phyloP scores from a whole-genome alignment of 53 echinoderm and acorn worm genomes.

The Astropecten irregularis region DNA sequence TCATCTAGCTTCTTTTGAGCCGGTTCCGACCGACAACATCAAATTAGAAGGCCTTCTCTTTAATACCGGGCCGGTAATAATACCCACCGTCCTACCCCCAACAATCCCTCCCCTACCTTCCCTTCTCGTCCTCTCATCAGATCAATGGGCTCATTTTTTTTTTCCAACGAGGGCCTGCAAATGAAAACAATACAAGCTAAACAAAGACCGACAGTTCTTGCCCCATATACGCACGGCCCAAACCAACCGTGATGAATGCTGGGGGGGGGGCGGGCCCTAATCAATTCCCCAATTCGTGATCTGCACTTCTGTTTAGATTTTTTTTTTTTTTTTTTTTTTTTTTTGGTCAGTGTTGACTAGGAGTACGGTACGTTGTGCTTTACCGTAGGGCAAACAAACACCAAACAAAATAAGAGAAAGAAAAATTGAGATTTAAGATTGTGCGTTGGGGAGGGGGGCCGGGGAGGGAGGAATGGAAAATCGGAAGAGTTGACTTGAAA shows the following conservation, averaged over 20 bases:
- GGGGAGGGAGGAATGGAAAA: neutral
- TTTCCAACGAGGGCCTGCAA: no score
- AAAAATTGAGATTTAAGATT: no score
- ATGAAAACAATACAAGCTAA: conserved; percentile 8
- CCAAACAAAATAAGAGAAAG: neutral
- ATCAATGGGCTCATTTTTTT: neutral
- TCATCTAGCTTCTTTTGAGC: conserved; percentile 11
- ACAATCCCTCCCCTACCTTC: no score
- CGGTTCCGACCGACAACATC: conserved; percentile 1
- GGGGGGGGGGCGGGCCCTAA: no score
- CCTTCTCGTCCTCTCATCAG: neutral
- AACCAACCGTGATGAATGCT: conserved; percentile 9
- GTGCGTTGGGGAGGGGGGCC: neutral
- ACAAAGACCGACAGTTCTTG: conserved; percentile 15
- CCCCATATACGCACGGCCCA: conserved; percentile 7
- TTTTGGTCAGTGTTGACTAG: no score
- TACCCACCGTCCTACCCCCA: no score
- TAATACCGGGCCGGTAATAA: no score
- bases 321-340: no score
- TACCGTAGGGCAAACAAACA: no score
- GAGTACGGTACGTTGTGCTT: no score
- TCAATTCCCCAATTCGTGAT: conserved; percentile 19
- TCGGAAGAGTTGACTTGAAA: neutral
- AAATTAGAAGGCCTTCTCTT: conserved; percentile 26
- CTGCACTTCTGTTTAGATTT: no score